Evolutionary conservation across 1,140 invertebrate genomes (phyloP), one percentile per base, ranked within the genome.

Genomic region (Diabrotica undecimpunctata): DNA sequence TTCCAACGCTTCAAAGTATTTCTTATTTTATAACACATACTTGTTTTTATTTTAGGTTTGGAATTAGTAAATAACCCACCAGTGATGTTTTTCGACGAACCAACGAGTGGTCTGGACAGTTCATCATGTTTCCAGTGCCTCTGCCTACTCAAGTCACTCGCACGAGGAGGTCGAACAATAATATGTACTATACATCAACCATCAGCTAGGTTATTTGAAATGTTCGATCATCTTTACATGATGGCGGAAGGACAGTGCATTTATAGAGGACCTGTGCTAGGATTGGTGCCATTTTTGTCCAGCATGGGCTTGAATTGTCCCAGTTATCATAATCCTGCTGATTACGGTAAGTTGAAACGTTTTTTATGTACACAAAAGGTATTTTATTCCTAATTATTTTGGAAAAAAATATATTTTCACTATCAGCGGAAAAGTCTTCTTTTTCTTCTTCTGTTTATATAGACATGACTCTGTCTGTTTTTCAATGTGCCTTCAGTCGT

Each of bases 181-280:
- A 91, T 98, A 60, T 96, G 95, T 77, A 97, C 96, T 7, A 97
- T 98, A 68, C 96, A 99, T 81, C 96, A 99, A 76, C 96, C 96
- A 5, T 95, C 94, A 67, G 95, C 96, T 5, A 88, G 95, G 70
- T 81, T 98, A 11, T 98, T 98, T 78, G 94, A 97, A 79, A 95
- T 94, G 86, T 98, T 99, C 78, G 95, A 98, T 79, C 87, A 92
- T 81, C 80, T 97, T 37, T 97, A 95, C 75, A 87, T 95, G 70
- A 79, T 98, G 67, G 89, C 92, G 5, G 91, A 95, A 70, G 95
- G 96, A 10, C 91, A 95, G 76, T 96, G 94, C 76, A 90, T 97
- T 70, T 98, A 97, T 78, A 86, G 92, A 74, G 95, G 96, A 3
- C 85, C 87, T 10, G 88, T 92, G 3, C 79, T 79, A 41, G 88